A percentile compares a stretch with the other conserved stretches of the same genome.
Evolutionary conservation across 1,140 invertebrate genomes (phyloP).

Genomic region (Eubasilissa regina): DNA sequence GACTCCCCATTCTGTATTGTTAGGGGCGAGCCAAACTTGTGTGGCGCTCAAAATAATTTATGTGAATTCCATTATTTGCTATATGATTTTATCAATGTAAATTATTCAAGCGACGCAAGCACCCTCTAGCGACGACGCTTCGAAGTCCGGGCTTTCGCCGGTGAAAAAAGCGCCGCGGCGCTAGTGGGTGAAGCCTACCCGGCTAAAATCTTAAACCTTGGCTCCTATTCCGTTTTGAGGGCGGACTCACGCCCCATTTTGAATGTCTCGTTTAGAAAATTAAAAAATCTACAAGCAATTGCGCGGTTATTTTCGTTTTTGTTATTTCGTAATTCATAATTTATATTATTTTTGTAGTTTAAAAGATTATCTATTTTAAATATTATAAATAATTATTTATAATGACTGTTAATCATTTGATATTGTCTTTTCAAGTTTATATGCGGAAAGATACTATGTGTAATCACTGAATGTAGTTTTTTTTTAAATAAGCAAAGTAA

Average conservation of each 20-base stretch:
- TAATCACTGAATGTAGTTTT: too few species aligned
- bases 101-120: background rate
- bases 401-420: too few species aligned
- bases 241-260: background rate
- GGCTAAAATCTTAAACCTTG: background rate
- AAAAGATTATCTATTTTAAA: too few species aligned
- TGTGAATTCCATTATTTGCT: background rate
- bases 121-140: constrained; percentile 14
- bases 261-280: too few species aligned
- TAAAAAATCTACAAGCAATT: background rate
- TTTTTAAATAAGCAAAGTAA: too few species aligned
- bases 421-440: too few species aligned
- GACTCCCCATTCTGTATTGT: too few species aligned
- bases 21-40: too few species aligned
- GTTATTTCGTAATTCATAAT: background rate
- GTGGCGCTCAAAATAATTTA: too few species aligned
- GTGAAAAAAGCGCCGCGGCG: constrained; percentile 2
- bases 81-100: constrained; percentile 14
- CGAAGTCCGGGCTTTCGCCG: constrained; percentile 14
- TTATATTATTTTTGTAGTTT: too few species aligned
- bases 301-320: background rate
- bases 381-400: too few species aligned
- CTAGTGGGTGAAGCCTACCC: background rate
- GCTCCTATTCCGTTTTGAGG: background rate
- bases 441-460: too few species aligned